Percentiles rank a stretch among this genome's conserved stretches.
Evolutionary conservation across 2,113 vertebrate genomes (phyloP).

Genomic region (Vulpes ferrilata): DNA sequence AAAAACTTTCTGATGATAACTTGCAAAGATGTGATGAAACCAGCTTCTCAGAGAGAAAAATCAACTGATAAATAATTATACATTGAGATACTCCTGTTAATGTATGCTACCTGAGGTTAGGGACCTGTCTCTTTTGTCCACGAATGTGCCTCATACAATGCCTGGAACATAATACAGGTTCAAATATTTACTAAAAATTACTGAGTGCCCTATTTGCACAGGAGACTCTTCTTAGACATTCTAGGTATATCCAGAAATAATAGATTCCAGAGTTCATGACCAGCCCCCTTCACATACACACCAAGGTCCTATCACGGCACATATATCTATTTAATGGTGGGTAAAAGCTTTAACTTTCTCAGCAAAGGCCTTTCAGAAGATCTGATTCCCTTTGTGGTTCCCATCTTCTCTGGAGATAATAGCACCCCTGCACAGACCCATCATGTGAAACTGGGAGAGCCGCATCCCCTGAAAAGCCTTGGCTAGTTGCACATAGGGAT

Average conservation of each 20-base stretch:
- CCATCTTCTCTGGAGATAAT: background rate
- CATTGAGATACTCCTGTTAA: background rate
- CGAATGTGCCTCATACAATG: background rate
- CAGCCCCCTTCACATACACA: background rate
- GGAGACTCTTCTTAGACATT: background rate
- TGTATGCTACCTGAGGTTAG: background rate
- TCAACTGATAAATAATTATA: background rate
- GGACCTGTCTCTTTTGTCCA: background rate
- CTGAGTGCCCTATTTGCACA: background rate
- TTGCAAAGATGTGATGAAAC: conserved; percentile 22
- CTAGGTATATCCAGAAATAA: conserved; percentile 19
- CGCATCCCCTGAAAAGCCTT: background rate
- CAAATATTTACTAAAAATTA: conserved; percentile 1
- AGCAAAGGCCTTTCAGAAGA: background rate
- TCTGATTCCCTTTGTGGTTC: background rate
- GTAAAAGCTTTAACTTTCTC: background rate
- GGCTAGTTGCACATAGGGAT: background rate
- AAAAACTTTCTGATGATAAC: conserved; percentile 55
- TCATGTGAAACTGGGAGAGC: background rate
- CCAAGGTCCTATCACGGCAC: background rate
- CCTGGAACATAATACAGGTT: background rate
- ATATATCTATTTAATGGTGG: background rate
- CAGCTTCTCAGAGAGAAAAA: conserved; percentile 15
- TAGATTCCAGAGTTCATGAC: background rate
- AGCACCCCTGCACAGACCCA: background rate